Conservation (phyloP, 2,113 vertebrate genomes). For the Zosterops japonicus region DNA sequence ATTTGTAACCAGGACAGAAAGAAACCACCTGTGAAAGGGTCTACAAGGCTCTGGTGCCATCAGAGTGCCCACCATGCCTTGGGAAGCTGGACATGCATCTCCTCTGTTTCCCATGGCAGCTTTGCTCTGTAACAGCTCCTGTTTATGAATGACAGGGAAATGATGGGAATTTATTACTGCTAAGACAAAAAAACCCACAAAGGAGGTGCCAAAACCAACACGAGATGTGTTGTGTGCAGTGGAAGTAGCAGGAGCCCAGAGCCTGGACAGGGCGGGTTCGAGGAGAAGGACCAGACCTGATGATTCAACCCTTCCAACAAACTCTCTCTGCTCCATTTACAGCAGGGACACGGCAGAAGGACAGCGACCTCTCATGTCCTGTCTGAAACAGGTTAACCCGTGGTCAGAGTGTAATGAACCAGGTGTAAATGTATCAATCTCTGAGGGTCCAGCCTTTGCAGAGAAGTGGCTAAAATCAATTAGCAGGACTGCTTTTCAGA, state of each 20-base stretch:
- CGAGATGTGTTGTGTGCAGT: neutral
- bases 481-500: too few species aligned
- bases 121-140: neutral
- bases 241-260: neutral
- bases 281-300: neutral
- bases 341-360: neutral
- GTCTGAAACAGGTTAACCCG: too few species aligned
- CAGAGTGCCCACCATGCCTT: neutral
- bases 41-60: neutral
- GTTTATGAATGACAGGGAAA: neutral
- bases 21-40: neutral
- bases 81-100: neutral
- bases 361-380: neutral
- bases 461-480: too few species aligned
- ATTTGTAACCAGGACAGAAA: neutral
- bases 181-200: neutral
- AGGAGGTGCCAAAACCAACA: neutral
- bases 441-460: too few species aligned
- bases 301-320: neutral
- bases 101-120: neutral
- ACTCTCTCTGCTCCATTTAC: neutral
- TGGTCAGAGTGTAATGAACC: too few species aligned
- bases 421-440: too few species aligned
- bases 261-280: rapidly evolving
- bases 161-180: neutral